Base-by-base conservation (phyloP, 2,113 vertebrate species). In the Clarias batrachus region DNA sequence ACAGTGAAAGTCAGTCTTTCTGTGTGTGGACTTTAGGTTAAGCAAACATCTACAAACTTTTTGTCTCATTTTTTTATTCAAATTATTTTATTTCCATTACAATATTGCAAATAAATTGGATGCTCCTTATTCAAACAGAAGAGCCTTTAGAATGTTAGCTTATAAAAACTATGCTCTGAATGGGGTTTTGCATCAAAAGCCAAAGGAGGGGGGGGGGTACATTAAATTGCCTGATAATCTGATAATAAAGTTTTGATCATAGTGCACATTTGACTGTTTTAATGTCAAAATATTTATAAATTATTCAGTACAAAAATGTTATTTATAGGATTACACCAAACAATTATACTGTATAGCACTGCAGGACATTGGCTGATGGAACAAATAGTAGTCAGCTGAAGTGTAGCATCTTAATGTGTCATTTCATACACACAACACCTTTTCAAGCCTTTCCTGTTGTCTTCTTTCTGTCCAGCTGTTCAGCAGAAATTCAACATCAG, bases 41-140 rank as follows among this genome's bases (percentile, higher is more conserved):
- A 68, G 2, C 68, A 71, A 19, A 19, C 33, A 71, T 10, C 30
- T 14, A 25, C 2, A 74, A 4, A 4, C 23, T 33, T 33, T 33
- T 33, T 71, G 41, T 74, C 70, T 73, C 12, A n/a, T 56, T 79
- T 79, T 56, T 79, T 62, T 81, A 81, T 81, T 81, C 7, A 81
- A 41, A 62, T 41, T 1, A 25, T 23, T 81, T 80, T 37, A 33
- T 54, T 30, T 23, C 9, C 54, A 19, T 79, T 79, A 80, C 27
- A 60, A 60, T 60, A 78, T 57, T 27, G 54, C 16, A 33, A 77
- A n/a, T 76, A 59, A 59, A 57, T 54, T 57, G 57, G 16, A 56
- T 54, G 12, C 27, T 78, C 13, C 25, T 33, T 30, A 59, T 79
- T 79, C 33, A 9, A 33, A 80, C 1, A 79, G 27, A 79, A 79